Evolutionary conservation across 2,797 vertebrate genomes (phyloP).

Genomic region (Gallinago stenura): DNA sequence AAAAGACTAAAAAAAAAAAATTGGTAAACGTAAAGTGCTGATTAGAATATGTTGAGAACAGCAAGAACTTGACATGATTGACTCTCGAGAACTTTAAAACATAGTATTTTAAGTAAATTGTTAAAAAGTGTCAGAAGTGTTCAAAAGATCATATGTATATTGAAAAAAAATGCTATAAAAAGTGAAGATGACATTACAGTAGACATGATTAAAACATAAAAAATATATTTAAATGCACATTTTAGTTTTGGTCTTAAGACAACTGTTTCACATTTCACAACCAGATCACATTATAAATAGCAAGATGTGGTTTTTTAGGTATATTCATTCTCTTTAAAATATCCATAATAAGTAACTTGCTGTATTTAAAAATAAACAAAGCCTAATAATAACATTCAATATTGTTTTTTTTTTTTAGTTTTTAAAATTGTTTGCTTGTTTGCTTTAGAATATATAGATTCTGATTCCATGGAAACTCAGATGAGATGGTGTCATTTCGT

Average conservation of each 20-base stretch:
- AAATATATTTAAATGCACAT: neutral
- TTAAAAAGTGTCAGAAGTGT: neutral
- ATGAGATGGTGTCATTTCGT: conserved; percentile 53
- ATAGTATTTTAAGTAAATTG: neutral
- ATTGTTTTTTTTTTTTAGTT: neutral
- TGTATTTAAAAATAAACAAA: neutral
- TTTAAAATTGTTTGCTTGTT: neutral
- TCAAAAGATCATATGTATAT: neutral
- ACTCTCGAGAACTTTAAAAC: neutral
- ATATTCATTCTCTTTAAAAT: neutral
- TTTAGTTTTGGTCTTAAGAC: neutral
- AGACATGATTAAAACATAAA: neutral
- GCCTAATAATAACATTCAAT: neutral
- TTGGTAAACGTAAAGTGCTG: neutral
- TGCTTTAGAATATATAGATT: conserved; percentile 6
- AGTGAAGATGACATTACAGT: neutral
- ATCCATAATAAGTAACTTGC: neutral
- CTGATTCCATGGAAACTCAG: conserved; percentile 58
- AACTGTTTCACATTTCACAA: neutral
- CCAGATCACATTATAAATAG: neutral
- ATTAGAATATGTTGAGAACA: neutral
- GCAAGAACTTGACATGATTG: neutral
- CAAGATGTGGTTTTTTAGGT: neutral
- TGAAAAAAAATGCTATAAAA: neutral
- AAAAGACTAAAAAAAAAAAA: neutral